Percentiles rank a stretch among this genome's conserved stretches.
These are phyloP conservation scores for Chiloscyllium plagiosum DNA, from an alignment of 2,113 vertebrate genomes.

Conservation along the genomic window DNA sequence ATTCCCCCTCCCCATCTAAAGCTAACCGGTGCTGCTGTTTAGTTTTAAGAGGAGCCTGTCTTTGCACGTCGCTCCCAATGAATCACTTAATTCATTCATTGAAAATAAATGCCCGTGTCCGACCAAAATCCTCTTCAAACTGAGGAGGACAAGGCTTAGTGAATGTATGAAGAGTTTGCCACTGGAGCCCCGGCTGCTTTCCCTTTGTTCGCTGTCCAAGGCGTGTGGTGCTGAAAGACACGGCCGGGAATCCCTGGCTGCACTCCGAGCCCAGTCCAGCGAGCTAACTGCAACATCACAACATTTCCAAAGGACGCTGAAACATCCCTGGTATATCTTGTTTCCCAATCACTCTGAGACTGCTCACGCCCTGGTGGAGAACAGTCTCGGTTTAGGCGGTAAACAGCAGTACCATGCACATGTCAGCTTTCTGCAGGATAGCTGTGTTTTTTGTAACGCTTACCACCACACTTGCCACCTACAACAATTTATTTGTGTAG, in stretches of 20 bases:
- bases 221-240: background rate
- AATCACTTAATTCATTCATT: background rate
- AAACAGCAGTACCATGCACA: background rate
- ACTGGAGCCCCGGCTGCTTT: background rate
- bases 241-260: background rate
- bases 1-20: slow-evolving; percentile 2
- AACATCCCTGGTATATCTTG: background rate
- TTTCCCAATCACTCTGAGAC: background rate
- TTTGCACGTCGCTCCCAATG: background rate
- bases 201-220: slow-evolving; percentile 33
- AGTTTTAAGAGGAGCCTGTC: background rate
- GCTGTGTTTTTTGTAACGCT: background rate
- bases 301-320: background rate
- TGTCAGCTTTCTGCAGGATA: background rate
- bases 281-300: background rate
- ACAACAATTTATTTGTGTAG: background rate
- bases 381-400: background rate
- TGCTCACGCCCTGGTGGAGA: background rate
- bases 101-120: background rate
- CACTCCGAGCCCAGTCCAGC: background rate
- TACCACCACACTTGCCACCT: background rate
- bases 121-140: background rate
- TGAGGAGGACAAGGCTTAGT: too few relatives aligned
- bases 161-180: background rate
- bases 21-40: background rate